Evolutionary conservation across 2,888 invertebrate species (phyloP).

Genomic region (Amphiduros pacificus): DNA sequence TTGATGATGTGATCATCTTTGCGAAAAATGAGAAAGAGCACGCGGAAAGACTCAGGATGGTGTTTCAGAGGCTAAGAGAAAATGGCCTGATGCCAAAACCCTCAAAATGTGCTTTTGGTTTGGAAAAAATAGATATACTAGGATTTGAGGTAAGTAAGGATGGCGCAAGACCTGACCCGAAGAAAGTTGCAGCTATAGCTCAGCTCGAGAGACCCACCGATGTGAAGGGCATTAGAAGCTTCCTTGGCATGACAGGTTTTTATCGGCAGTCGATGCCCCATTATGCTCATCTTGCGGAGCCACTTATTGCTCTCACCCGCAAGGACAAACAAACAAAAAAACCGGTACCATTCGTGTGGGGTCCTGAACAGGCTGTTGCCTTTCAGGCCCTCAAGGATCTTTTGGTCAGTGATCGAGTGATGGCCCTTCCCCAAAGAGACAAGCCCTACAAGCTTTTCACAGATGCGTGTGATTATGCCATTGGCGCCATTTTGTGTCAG

Average conservation of each 20-base stretch:
- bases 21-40: conserved; percentile 12
- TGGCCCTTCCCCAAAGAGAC: background rate
- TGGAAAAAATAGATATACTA: conserved; percentile 16
- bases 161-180: conserved; percentile 21
- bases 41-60: conserved; percentile 4
- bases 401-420: background rate
- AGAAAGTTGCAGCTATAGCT: conserved; percentile 17
- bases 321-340: background rate
- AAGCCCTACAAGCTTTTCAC: conserved; percentile 10
- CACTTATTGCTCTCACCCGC: conserved; percentile 3
- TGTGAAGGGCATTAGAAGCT: conserved; percentile 8
- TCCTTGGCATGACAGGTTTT: conserved; percentile 15
- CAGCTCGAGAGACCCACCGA: conserved; percentile 1
- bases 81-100: conserved; percentile 22
- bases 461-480: background rate
- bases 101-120: conserved; percentile 23
- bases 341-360: background rate
- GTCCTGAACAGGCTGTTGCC: background rate
- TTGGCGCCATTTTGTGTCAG: conserved; percentile 5
- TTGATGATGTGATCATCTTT: conserved; percentile 26
- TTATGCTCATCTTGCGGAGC: conserved; percentile 12
- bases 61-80: conserved; percentile 16
- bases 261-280: conserved; percentile 12
- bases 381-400: conserved; percentile 1
- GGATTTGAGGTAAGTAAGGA: conserved; percentile 16